Evolutionary conservation across 2,888 invertebrate genomes (phyloP).

Genomic region (Ceramica pisi): DNA sequence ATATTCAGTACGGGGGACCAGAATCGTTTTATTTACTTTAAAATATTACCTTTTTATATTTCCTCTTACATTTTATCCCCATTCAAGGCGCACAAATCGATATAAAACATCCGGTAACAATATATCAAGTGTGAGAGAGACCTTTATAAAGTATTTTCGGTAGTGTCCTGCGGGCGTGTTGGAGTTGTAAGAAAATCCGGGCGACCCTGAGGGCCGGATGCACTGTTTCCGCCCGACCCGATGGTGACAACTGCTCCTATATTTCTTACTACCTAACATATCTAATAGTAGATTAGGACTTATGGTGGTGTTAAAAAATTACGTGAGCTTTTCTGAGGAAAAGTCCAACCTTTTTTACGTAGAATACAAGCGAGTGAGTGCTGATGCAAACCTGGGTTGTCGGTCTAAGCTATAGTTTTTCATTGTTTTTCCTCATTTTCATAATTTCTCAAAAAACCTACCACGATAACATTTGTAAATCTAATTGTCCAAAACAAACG

Average conservation of each 20-base stretch:
- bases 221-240: conserved; percentile 75
- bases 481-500: conserved; percentile 5
- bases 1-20: conserved; percentile 24
- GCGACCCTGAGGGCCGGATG: conserved; percentile 76
- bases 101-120: conserved; percentile 82
- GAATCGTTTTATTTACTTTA: conserved; percentile 61
- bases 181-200: conserved; percentile 78
- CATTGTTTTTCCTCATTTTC: not conserved
- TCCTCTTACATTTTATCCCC: conserved; percentile 69
- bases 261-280: conserved; percentile 60
- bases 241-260: conserved; percentile 73
- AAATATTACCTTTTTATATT: conserved; percentile 63
- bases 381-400: too few species aligned
- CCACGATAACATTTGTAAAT: not conserved
- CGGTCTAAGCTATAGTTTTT: too few species aligned
- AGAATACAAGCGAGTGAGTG: too few species aligned
- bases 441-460: not conserved
- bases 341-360: not conserved
- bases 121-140: conserved; percentile 79
- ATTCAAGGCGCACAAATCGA: conserved; percentile 77
- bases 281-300: conserved; percentile 50
- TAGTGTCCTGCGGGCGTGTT: conserved; percentile 79
- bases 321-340: not conserved
- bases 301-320: conserved; percentile 27
- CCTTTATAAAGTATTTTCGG: conserved; percentile 81